Base-by-base conservation (phyloP, 2,888 invertebrate species). In the Lasioglossum lativentre region DNA sequence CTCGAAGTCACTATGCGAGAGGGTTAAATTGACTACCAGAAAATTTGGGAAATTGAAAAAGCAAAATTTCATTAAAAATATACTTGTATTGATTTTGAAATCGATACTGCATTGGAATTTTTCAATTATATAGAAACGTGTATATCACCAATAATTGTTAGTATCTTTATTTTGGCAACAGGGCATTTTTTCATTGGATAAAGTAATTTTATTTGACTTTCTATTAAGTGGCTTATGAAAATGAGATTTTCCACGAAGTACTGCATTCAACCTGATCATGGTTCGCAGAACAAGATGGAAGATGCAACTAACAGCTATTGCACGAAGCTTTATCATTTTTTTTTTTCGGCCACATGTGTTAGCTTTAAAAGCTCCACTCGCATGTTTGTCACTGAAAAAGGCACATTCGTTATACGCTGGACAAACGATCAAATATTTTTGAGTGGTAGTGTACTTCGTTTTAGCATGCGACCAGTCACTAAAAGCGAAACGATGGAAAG, bases 351-450 rank as follows among this genome's bases (percentile, higher is more conserved):
- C 59, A 59, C 59, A 59, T 59, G 59, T 59, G 59, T 59, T 59
- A 59, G 59, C 59, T 59, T 59, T 59, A 59, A 59, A 59, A 59
- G 59, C 59, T 30, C 27, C 59, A 5, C 59, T 59, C 59, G 59
- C 59, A 27, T 59, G 59, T 59, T 59, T 59, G 59, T 59, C 59
- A 27, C 59, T 27, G 27, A 14, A 5, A 59, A 27, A 59, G 59
- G 27, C 59, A 27, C 59, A 27, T 59, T 59, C 59, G 59, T 59
- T 59, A 27, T 59, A 59, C 59, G 59, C 30, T n/a, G 59, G 59
- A 14, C 59, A 59, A 59, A 59, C 59, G 59, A 27, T 59, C 59
- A 59, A 59, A 59, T 59, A 59, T 59, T 59, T 59, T 59, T 59
- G 59, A 59, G 59, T 59, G 59, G 59, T 59, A 27, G 59, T 27